A percentile compares a stretch with the other conserved stretches of the same genome.
phyloP scores from a whole-genome alignment of 2,797 vertebrate genomes.

The Acrocephalus scirpaceus region DNA sequence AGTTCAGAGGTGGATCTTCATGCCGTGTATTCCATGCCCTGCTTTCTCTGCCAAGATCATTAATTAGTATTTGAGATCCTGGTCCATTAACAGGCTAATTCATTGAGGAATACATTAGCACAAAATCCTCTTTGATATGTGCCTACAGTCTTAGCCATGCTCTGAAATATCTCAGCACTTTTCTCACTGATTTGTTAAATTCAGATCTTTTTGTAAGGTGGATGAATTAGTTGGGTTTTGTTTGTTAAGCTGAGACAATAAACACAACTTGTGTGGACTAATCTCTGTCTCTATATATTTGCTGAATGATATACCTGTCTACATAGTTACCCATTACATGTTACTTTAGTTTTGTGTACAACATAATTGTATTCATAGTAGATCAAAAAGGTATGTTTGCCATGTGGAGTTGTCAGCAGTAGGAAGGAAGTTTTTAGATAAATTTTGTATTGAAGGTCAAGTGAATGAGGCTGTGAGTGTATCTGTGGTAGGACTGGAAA shows the following conservation, averaged over 20 bases:
- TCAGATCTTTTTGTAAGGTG: not conserved
- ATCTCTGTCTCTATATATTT: not conserved
- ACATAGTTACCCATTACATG: not conserved
- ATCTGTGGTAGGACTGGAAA: not conserved
- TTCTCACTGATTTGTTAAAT: not conserved
- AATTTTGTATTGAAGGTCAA: not conserved
- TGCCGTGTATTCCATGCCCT: not conserved
- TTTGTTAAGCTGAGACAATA: not conserved
- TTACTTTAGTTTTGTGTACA: not conserved
- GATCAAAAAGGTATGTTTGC: not conserved
- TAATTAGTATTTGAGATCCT: not conserved
- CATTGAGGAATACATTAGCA: not conserved
- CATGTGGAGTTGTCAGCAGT: not conserved
- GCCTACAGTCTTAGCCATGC: not conserved
- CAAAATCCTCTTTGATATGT: not conserved
- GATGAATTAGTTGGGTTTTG: not conserved
- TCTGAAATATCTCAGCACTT: not conserved
- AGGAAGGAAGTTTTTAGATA: not conserved
- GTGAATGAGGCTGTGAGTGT: not conserved
- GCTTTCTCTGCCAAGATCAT: not conserved
- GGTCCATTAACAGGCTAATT: not conserved
- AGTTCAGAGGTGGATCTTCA: not conserved
- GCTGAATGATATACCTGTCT: not conserved
- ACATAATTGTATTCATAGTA: accelerated
- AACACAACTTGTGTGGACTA: not conserved